Evolutionary conservation across 2,113 vertebrate species (phyloP), one percentile per base, ranked within the genome.

Genomic region (Cercopithecus mona): DNA sequence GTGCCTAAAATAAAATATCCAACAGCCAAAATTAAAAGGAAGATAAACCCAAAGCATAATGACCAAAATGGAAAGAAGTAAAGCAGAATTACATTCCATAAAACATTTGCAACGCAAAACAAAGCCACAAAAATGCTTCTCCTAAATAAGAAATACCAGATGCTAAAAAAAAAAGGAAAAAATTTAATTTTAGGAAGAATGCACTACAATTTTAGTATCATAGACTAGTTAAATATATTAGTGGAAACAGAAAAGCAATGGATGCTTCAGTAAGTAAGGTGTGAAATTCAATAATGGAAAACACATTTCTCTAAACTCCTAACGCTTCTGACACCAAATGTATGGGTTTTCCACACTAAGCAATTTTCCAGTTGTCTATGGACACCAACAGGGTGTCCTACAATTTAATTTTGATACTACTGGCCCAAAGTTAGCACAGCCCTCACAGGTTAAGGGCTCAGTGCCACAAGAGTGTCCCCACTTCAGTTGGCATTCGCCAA

Each of bases 141-240:
- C 48, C 38, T 70, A 32, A 96, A 89, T 83, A 90, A 97, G n/a
- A n/a, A 84, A 50, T 57, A 27, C 48, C 38, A 87, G 85, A 82
- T 92, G 73, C 80, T 82, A 14, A 81, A 79, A 78, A 38, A n/a
- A 43, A 38, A 4, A 75, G 9, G 30, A 9, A 43, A 22, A 52
- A 27, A 8, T 72, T 93, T 52, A 52, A 94, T 72, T 92, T 86
- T 70, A 61, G 52, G n/a, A 94, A 92, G 55, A 94, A 38, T 81
- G 27, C 11, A 73, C 90, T 90, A 66, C 78, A 95, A 92, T 76
- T 59, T 75, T 92, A 89, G 32, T 87, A 38, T 76, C 85, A 61
- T 48, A 73, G 18, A 70, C 25, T 88, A 17, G 61, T 96, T 94
- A 75, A 94, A 88, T 88, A 68, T 79, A 90, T n/a, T 66, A 38